Base-by-base conservation (phyloP, 2,888 invertebrate genomes). In the Pomacea canaliculata region DNA sequence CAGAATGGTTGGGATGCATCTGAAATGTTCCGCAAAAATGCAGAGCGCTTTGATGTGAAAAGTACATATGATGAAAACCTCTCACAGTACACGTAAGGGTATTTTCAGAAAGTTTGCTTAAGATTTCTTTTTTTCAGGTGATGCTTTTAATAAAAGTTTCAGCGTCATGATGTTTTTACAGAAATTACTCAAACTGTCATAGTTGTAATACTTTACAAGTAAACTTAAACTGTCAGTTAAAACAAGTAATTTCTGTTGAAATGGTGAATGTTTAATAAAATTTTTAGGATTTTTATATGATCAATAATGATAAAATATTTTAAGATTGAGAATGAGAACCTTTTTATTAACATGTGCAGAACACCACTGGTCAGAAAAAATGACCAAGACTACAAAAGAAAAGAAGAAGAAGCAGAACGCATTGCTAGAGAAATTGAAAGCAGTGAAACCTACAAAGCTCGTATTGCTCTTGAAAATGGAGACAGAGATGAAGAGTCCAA, bases 11-110 rank as follows among this genome's bases (percentile, higher is more conserved):
- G 99, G 98, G 96, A 97, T 92, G 95, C 95, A 4, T 94, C 95
- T 91, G 98, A 98, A 85, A 99, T 99, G 98, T 99, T 99, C 92
- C 93, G 95, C 82, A 96, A 95, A 90, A 98, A 98, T 92, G 96
- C 96, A 90, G 94, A 94, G 89, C 94, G 95, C 83, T 98, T 97
- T 91, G 97, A 98, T 75, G 96, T 98, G 16, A 95, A 95, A 87
- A 96, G 97, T 83, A 96, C 96, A 5, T 99, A 96, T 91, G 97
- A 97, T 89, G 96, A 97, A 87, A 95, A 95, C 80, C 92, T 99
- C 84, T 93, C 94, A n/a, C 96, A 96, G 63, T 99, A 99, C 89
- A 98, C 98, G 81, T 91, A 81, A 85, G 87, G 75, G 18, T 60
- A 12, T 12, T 70, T 73, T 27, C 10, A 56, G 37, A 37, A 37